Evolutionary conservation across 2,888 invertebrate genomes (phyloP), one percentile per base, ranked within the genome.

Genomic region (Odontothrips loti): DNA sequence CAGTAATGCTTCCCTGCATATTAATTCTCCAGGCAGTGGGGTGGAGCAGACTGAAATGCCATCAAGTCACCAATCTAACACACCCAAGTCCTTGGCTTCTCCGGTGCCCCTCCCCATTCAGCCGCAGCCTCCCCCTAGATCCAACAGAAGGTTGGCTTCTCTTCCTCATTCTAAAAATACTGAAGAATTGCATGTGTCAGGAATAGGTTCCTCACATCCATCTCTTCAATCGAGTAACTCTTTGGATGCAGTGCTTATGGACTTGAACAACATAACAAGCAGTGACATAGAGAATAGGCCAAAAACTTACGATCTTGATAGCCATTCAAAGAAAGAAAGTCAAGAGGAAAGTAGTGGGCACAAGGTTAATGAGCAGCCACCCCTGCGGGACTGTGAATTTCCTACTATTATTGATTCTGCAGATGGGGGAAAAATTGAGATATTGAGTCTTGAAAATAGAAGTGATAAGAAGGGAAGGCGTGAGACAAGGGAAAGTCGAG

Each of bases 41-140:
- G 1, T 68, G 68, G 9, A 1, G 1, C n/a, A 23, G 23, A 68
- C 11, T n/a, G 9, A 20, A 9, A 11, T n/a, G 23, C 68, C 11
- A 0, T 4, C 6, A 23, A 68, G 11, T 68, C 68, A n/a, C 68
- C 68, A 68, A 68, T 68, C 23, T 68, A 23, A 23, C n/a, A n/a
- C 4, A 11, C 68, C 11, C 68, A 68, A 68, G 23, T 11, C 11
- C 23, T 68, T 58, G 58, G 58, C 58, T 58, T 4, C 20, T 20
- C 58, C 17, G 17, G 58, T 15, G 58, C 58, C 58, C 23, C 68
- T n/a, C 11, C 68, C 68, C 11, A 23, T 23, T n/a, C 12, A 51
- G 51, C 68, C 68, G 6, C 68, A 68, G 23, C 68, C 68, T 68
- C 68, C 68, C 23, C 68, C 68, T 68, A 68, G 68, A 27, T 68